These are phyloP conservation scores for Phalloptychus januarius DNA, from an alignment of 2,797 vertebrate species.

Conservation along the genomic window DNA sequence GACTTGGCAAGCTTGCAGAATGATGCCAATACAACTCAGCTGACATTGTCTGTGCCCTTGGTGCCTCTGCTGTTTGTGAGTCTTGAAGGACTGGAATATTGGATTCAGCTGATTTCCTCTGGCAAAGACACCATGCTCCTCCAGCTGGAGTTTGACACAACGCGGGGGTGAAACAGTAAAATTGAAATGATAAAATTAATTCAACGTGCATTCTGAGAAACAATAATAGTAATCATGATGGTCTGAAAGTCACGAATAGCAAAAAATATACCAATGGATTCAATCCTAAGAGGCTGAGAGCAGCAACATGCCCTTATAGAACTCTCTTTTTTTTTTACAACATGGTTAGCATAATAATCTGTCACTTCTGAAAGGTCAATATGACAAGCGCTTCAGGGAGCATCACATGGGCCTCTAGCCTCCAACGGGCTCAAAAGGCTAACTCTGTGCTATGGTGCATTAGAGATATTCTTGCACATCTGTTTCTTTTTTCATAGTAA, in stretches of 20 bases:
- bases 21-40: constrained; percentile 62
- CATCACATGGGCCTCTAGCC: constrained; percentile 11
- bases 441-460: not conserved
- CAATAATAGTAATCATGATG: constrained; percentile 60
- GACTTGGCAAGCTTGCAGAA: constrained; percentile 66
- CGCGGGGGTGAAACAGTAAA: constrained; percentile 50
- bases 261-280: constrained; percentile 29
- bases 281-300: constrained; percentile 9
- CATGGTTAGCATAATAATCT: constrained; percentile 41
- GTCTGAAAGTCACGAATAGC: constrained; percentile 41
- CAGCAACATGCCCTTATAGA: constrained; percentile 20
- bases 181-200: constrained; percentile 64
- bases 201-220: constrained; percentile 45
- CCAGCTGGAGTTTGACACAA: constrained; percentile 61
- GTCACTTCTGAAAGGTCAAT: constrained; percentile 43
- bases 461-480: constrained; percentile 25
- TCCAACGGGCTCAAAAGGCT: not conserved
- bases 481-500: constrained; percentile 37
- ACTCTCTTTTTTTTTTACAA: constrained; percentile 18
- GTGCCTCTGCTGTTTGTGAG: constrained; percentile 45
- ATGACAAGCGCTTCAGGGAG: constrained; percentile 28
- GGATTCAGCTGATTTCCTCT: constrained; percentile 65
- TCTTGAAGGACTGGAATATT: constrained; percentile 62
- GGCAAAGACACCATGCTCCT: constrained; percentile 44
- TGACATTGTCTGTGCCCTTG: constrained; percentile 75